Conservation (phyloP, 2,113 vertebrate species). For the Brachirus orientalis region DNA sequence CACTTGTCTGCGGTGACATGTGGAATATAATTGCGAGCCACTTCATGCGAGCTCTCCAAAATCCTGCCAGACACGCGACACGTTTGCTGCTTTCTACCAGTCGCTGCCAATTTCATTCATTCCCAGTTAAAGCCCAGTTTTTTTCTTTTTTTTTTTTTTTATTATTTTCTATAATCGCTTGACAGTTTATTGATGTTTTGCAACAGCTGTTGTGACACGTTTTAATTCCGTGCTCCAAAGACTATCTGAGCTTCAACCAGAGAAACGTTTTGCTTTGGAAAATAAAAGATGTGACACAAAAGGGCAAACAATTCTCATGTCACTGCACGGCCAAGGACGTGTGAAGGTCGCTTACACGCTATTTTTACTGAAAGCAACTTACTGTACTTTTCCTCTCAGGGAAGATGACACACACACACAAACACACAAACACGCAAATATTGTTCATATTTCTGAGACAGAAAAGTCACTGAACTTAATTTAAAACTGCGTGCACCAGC, state of each 20-base stretch:
- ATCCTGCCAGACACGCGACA: slow-evolving; percentile 66
- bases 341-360: slow-evolving; percentile 10
- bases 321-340: slow-evolving; percentile 16
- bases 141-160: slow-evolving; percentile 8
- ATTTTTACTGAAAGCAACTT: too few relatives aligned
- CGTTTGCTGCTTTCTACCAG: slow-evolving; percentile 53
- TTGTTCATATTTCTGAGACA: slow-evolving; percentile 50
- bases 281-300: slow-evolving; percentile 16
- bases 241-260: too few relatives aligned
- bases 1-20: slow-evolving; percentile 62
- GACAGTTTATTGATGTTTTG: slow-evolving; percentile 64
- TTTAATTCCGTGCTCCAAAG: slow-evolving; percentile 48
- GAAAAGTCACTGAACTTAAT: slow-evolving; percentile 59
- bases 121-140: slow-evolving; percentile 40
- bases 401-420: too few relatives aligned
- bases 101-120: slow-evolving; percentile 65
- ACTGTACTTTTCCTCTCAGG: too few relatives aligned
- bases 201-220: slow-evolving; percentile 63
- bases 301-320: background rate
- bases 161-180: slow-evolving; percentile 17
- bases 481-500: slow-evolving; percentile 40
- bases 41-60: slow-evolving; percentile 62
- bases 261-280: slow-evolving; percentile 29
- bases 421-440: slow-evolving; percentile 43
- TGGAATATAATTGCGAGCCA: slow-evolving; percentile 62